phyloP scores from a whole-genome alignment of 1,140 invertebrate species.

The Trinorchestia longiramus region DNA sequence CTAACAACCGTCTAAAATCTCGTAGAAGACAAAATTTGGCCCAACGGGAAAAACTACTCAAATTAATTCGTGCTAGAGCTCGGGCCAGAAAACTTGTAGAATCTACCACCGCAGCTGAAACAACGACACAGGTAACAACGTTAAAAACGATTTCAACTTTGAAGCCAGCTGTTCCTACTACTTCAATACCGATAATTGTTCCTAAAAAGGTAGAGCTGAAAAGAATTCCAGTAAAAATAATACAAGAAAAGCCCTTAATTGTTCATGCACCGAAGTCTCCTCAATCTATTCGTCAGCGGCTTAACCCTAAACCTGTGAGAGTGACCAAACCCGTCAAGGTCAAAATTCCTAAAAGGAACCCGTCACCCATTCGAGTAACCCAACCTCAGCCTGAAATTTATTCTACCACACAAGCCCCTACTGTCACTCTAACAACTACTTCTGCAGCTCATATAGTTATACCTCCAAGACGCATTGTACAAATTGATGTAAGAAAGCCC shows the following conservation, averaged over 20 bases:
- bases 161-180: not conserved
- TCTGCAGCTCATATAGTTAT: not conserved
- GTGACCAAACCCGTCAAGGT: not conserved
- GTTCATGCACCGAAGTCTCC: not conserved
- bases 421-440: not conserved
- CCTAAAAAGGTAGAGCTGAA: constrained; percentile 20
- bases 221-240: constrained; percentile 8
- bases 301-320: not conserved
- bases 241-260: not conserved
- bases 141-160: not conserved
- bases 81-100: not conserved
- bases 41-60: constrained; percentile 13
- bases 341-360: not conserved
- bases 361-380: not conserved
- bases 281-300: constrained; percentile 27
- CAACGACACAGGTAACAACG: not conserved
- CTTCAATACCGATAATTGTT: not conserved
- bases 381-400: not conserved
- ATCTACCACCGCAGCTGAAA: not conserved
- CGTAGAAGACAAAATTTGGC: constrained; percentile 36
- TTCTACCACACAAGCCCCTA: not conserved
- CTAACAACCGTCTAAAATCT: not conserved
- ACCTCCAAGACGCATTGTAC: not conserved
- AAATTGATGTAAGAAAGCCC: not conserved
- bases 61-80: not conserved